Evolutionary conservation across 1,140 invertebrate species (phyloP).

Genomic region (Metaphire vulgaris): DNA sequence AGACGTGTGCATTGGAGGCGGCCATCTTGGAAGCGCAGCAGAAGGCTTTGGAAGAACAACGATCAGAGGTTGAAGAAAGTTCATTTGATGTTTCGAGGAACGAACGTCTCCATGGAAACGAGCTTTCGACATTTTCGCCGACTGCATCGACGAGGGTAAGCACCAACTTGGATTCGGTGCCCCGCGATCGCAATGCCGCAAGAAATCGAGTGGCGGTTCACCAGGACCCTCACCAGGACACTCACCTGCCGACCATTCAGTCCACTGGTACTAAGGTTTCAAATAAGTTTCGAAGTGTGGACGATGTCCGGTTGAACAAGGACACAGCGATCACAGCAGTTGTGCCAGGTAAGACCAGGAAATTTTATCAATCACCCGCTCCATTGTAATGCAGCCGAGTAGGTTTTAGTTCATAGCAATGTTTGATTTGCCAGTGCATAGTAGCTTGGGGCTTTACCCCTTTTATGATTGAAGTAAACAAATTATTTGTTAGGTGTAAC

Average conservation of each 20-base stretch:
- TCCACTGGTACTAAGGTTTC: neutral
- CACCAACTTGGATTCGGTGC: neutral
- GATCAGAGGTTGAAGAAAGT: neutral
- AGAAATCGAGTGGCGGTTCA: no score
- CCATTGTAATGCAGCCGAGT: no score
- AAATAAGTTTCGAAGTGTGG: neutral
- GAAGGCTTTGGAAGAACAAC: neutral
- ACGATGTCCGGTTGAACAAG: no score
- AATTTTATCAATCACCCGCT: no score
- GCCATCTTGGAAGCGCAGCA: neutral
- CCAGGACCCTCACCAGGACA: neutral
- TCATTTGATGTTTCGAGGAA: neutral
- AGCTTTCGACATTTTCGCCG: neutral
- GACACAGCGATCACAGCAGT: no score
- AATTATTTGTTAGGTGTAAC: no score
- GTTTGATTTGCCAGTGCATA: no score
- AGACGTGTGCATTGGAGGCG: constrained; percentile 26
- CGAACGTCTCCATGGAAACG: neutral
- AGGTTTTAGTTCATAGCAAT: no score
- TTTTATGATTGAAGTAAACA: no score
- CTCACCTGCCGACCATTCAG: neutral
- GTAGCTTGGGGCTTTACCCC: no score
- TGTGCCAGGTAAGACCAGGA: no score
- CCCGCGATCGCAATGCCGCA: no score
- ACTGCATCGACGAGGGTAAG: neutral